Evolutionary conservation across 2,888 invertebrate species (phyloP), one percentile per base, ranked within the genome.

Genomic region (Eupeodes luniger): DNA sequence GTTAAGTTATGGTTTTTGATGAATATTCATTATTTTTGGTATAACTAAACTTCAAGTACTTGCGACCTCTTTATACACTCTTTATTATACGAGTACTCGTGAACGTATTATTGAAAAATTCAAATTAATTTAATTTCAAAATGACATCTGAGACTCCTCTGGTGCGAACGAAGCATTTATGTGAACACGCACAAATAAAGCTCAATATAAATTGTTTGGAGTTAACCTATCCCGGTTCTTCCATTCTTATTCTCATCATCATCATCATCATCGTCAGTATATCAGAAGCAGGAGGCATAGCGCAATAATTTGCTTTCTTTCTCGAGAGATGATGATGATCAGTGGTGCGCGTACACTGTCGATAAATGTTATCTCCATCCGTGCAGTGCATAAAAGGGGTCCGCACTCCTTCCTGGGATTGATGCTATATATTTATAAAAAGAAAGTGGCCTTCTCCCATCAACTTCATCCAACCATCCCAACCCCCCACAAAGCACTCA

Each of bases 341-440:
- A 80, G 70, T 84, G 87, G 67, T 80, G 87, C 87, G 87, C 76
- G 62, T 72, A 76, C 76, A 53, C 36, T 84, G 80, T 59, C 87
- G 83, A 87, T 87, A 87, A 87, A 87, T 87, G 87, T 84, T 87
- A 87, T 87, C 86, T 86, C 70, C 75, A 80, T 59, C 55, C 87
- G 72, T 87, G 83, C 87, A 87, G 80, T 76, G 76, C 74, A 78
- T 80, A 74, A 87, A 83, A 84, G 84, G 80, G 84, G 74, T 81
- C 57, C 70, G 16, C 57, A 59, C 70, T 66, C 51, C 36, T 66
- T 62, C 27, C 10, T 7, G 12, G 51, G 36, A 40, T 34, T 61
- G 75, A 36, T 75, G 16, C 7, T 12, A 4, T n/a, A 9, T 27
- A 3, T 27, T 1, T 27, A 12, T 11, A 72, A 78, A 74, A 80